These are phyloP conservation scores for Cyclina sinensis DNA, from an alignment of 1,140 invertebrate species.

Conservation along the genomic window DNA sequence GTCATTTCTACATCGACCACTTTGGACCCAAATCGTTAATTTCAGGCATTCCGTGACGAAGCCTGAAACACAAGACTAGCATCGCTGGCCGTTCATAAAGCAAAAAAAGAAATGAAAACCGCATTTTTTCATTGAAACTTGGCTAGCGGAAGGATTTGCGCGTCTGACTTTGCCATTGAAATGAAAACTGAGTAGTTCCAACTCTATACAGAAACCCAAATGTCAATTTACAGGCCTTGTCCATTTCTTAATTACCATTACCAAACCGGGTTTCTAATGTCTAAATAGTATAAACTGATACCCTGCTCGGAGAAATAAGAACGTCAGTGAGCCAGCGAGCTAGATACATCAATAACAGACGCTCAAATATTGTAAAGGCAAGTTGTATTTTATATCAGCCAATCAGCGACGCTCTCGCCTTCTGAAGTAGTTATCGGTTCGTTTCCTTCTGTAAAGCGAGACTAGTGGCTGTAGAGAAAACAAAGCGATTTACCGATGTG, in stretches of 20 bases:
- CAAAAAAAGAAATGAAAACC: conserved; percentile 35
- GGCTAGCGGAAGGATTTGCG: conserved; percentile 23
- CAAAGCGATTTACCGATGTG: conserved; percentile 59
- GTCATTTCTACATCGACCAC: conserved; percentile 33
- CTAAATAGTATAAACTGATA: conserved; percentile 61
- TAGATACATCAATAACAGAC: conserved; percentile 16
- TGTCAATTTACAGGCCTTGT: conserved; percentile 48
- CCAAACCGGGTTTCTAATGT: conserved; percentile 59
- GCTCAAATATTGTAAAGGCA: conserved; percentile 48
- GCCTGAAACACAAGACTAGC: background rate
- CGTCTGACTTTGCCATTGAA: conserved; percentile 9
- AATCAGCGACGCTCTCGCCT: conserved; percentile 22
- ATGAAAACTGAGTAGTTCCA: background rate
- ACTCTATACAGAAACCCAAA: conserved; percentile 31
- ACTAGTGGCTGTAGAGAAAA: conserved; percentile 34
- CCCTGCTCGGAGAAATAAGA: conserved; percentile 1
- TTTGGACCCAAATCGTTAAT: conserved; percentile 31
- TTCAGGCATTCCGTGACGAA: conserved; percentile 39
- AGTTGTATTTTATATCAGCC: conserved; percentile 18
- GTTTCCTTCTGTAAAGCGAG: conserved; percentile 22
- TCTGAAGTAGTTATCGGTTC: conserved; percentile 55
- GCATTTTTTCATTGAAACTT: conserved; percentile 47
- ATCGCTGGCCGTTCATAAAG: conserved; percentile 35
- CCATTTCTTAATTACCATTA: conserved; percentile 65
- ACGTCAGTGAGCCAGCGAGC: background rate